phyloP scores from a whole-genome alignment of 2,888 invertebrate genomes.

The Trichopoda pennipes region DNA sequence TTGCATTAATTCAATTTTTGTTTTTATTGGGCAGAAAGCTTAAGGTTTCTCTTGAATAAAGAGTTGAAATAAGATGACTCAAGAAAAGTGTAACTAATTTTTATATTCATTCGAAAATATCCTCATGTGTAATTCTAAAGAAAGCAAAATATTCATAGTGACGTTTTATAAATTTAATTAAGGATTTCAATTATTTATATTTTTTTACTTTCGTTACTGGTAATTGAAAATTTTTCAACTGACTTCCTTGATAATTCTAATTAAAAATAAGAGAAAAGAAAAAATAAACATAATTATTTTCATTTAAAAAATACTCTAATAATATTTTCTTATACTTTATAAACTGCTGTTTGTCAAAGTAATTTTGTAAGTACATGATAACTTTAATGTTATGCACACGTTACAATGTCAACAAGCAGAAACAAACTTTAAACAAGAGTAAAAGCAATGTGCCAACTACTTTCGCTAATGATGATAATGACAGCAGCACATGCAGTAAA shows the following conservation, averaged over 20 bases:
- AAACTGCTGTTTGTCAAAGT: constrained; percentile 41
- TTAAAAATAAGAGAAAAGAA: background rate
- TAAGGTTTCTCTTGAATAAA: too few species aligned
- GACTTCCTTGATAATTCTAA: background rate
- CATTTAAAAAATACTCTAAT: constrained; percentile 20
- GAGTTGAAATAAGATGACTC: too few species aligned
- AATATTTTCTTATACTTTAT: constrained; percentile 41
- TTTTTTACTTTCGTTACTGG: too few species aligned
- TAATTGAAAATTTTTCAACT: too few species aligned
- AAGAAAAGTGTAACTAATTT: too few species aligned
- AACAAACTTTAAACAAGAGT: constrained; percentile 22
- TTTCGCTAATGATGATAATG: constrained; percentile 15
- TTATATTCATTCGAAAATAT: too few species aligned
- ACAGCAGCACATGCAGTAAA: constrained; percentile 46
- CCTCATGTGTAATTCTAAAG: too few species aligned
- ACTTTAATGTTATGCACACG: constrained; percentile 60
- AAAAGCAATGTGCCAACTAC: constrained; percentile 27
- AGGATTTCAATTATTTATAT: too few species aligned
- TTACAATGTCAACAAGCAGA: constrained; percentile 56
- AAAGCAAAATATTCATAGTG: too few species aligned
- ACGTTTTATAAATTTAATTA: too few species aligned
- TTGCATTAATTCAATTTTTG: constrained; percentile 49
- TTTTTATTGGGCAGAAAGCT: too few species aligned
- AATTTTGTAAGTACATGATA: constrained; percentile 57
- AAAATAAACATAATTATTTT: constrained; percentile 1